Base-by-base conservation (phyloP, 2,113 vertebrate genomes). In the Xyliphius kryptos region DNA sequence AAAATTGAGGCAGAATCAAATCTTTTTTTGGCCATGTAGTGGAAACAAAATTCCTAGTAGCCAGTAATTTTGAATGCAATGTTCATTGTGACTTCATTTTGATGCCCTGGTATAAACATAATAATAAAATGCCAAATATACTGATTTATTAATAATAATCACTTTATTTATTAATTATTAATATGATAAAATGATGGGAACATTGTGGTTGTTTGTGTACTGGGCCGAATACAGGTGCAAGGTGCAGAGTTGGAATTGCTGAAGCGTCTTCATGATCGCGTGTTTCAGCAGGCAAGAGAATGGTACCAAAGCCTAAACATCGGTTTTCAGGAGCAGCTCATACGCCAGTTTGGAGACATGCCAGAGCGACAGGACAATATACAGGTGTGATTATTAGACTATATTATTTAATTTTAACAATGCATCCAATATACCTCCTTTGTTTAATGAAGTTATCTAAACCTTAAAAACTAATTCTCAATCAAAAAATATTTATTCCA, bases 361-460 rank as follows among this genome's bases (percentile, higher is more conserved):
- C 92, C 92, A 0, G 85, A 89, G 5, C 90, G 80, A 71, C 90
- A 92, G 1, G 88, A 89, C 20, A 71, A 93, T 71, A 90, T 94
- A 63, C 92, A 95, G 89, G 92, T 94, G 71, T 19, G 70, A 43
- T 5, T n/a, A 50, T 21, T 6, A 2, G 47, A 5, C 13, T 32
- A 9, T 15, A n/a, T n/a, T n/a, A n/a, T 14, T 14, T 46, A n/a
- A n/a, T 46, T n/a, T 46, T n/a, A 5, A 6, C 26, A 32, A 32
- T 5, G 4, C 26, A 32, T 32, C 7, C 26, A 32, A 32, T 32
- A 6, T 32, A 32, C 26, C 26, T 32, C 7, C 26, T n/a, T 43
- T 46, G 11, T 46, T 46, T 2, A 10, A 8, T 21, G 5, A 43
- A 43, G 14, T 6, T 9, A 8, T 12, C 6, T 40, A 13, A 19